Percentiles rank a stretch among this genome's conserved stretches.
These are phyloP conservation scores for Silurus meridionalis DNA, from an alignment of 2,113 vertebrate species.

Conservation along the genomic window DNA sequence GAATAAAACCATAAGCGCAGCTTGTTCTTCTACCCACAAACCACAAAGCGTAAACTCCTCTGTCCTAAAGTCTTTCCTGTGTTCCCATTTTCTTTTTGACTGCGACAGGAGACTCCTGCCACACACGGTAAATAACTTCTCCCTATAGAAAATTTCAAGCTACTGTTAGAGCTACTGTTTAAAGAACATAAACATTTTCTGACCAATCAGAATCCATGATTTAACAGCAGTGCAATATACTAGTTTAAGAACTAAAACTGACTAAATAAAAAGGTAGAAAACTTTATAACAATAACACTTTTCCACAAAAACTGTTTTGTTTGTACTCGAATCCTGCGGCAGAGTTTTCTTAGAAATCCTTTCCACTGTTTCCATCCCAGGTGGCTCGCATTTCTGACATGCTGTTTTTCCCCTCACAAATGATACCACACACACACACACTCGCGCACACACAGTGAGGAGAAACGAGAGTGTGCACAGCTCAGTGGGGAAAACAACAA, in stretches of 20 bases:
- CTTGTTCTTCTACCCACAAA: not conserved
- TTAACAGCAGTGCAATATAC: not conserved
- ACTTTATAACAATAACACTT: not conserved
- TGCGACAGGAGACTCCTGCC: no score
- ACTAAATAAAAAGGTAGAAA: not conserved
- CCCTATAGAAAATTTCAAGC: not conserved
- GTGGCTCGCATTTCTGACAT: constrained; percentile 49
- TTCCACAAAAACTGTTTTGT: not conserved
- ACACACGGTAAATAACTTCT: no score
- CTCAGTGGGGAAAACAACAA: constrained; percentile 20
- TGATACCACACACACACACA: constrained; percentile 10
- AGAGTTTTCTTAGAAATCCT: constrained; percentile 16
- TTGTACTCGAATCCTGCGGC: not conserved
- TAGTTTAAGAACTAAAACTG: not conserved
- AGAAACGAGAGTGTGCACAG: constrained; percentile 2
- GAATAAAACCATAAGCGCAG: not conserved
- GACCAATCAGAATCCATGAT: not conserved
- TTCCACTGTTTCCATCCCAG: constrained; percentile 30
- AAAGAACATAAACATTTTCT: not conserved
- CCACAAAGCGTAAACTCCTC: not conserved
- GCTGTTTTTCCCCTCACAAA: constrained; percentile 40
- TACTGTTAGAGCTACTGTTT: not conserved
- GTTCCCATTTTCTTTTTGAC: not conserved
- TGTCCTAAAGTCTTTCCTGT: not conserved
- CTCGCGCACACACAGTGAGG: constrained; percentile 51